Percentiles rank a stretch among this genome's conserved stretches.
These are phyloP conservation scores for Tetranychus piercei DNA, from an alignment of 2,888 invertebrate species.

Conservation along the genomic window DNA sequence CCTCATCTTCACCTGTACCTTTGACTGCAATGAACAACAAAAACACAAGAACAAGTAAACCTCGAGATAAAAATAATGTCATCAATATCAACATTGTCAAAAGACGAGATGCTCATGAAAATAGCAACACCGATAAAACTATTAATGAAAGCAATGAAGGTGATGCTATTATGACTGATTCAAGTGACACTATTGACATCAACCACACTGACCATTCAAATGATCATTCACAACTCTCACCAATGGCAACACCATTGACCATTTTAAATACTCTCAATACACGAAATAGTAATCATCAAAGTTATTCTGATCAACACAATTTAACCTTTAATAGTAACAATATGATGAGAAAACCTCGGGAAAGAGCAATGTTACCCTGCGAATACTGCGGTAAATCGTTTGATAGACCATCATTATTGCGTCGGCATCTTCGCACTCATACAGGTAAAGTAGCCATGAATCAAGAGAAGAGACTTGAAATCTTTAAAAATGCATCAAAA, in stretches of 20 bases:
- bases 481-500: not conserved
- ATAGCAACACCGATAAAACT: not conserved
- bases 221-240: not conserved
- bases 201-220: not conserved
- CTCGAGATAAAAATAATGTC: not conserved
- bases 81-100: not conserved
- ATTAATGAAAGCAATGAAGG: not conserved
- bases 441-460: constrained; percentile 52
- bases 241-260: not conserved
- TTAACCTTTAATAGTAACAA: not conserved
- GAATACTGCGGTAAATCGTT: constrained; percentile 87
- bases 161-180: not conserved
- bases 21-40: not conserved
- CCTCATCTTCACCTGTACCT: not conserved
- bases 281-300: not conserved
- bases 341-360: not conserved
- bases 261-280: not conserved
- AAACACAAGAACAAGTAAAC: too few relatives aligned
- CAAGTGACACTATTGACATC: not conserved
- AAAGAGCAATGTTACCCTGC: constrained; percentile 58
- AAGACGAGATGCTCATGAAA: not conserved
- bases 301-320: too few relatives aligned
- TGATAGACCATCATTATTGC: constrained; percentile 76
- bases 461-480: not conserved
- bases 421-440: constrained; percentile 84